phyloP scores from a whole-genome alignment of 2,888 invertebrate genomes.

The Syrista parreyssii region DNA sequence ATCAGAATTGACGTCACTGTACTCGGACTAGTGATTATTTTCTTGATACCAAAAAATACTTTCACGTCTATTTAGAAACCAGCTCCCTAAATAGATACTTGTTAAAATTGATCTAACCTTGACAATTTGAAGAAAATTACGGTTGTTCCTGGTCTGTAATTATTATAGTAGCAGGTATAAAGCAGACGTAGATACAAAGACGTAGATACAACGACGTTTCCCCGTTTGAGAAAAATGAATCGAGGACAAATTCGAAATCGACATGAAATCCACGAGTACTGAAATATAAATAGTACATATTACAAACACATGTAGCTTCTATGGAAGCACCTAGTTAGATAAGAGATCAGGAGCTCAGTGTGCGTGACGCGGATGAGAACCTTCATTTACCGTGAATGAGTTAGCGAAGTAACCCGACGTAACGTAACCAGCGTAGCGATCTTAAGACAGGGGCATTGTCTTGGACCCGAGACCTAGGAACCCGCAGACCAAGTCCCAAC shows the following conservation, averaged over 20 bases:
- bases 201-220: too few species aligned
- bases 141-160: not conserved
- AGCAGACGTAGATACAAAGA: not conserved
- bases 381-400: constrained; percentile 44
- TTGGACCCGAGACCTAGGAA: constrained; percentile 20
- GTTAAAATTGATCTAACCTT: not conserved
- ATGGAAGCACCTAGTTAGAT: constrained; percentile 26
- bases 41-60: not conserved
- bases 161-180: not conserved
- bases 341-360: constrained; percentile 40
- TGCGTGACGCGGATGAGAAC: constrained; percentile 53
- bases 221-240: not conserved
- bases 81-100: not conserved
- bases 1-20: not conserved
- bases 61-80: not conserved
- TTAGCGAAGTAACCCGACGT: constrained; percentile 19
- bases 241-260: not conserved
- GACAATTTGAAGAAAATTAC: not conserved
- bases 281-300: not conserved
- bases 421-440: constrained; percentile 8
- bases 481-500: not conserved
- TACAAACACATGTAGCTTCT: not conserved
- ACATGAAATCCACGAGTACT: not conserved
- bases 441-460: constrained; percentile 43
- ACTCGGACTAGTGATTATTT: not conserved